These are phyloP conservation scores for Thalassaphorura encarpata DNA, from an alignment of 1,140 invertebrate species.

Conservation along the genomic window DNA sequence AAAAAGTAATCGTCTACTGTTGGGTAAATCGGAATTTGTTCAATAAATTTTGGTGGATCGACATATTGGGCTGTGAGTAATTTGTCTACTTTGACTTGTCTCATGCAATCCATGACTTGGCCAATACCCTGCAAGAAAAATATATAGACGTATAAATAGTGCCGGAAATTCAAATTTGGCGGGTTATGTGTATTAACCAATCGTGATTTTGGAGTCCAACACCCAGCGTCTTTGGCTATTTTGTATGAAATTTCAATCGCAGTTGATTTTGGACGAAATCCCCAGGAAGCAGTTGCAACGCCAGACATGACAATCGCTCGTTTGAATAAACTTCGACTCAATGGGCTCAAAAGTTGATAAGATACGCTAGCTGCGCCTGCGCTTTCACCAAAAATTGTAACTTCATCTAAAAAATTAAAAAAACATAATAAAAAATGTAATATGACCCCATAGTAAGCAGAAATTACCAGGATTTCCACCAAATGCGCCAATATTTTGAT, in stretches of 20 bases:
- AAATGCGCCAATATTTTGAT: conserved; percentile 78
- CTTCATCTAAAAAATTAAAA: conserved; percentile 38
- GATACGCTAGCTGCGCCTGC: conserved; percentile 82
- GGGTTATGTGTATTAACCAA: not conserved
- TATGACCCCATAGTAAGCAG: no score
- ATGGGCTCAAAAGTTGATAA: conserved; percentile 55
- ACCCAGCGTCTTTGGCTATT: conserved; percentile 14
- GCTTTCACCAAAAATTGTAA: conserved; percentile 86
- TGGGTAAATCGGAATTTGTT: conserved; percentile 72
- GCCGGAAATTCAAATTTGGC: not conserved
- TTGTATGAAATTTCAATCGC: not conserved
- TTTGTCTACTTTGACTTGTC: conserved; percentile 66
- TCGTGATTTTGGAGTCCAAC: not conserved
- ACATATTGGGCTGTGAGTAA: conserved; percentile 79
- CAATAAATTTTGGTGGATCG: conserved; percentile 72
- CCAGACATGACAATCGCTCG: conserved; percentile 16
- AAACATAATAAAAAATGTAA: not conserved
- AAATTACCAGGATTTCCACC: conserved; percentile 66
- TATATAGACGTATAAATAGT: not conserved
- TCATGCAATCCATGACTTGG: conserved; percentile 68
- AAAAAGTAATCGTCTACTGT: conserved; percentile 75
- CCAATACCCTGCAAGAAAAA: not conserved
- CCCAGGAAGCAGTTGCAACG: not conserved
- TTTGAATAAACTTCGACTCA: conserved; percentile 48
- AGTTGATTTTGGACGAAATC: not conserved